Evolutionary conservation across 2,113 vertebrate species (phyloP).

Genomic region (Amphiprion percula): DNA sequence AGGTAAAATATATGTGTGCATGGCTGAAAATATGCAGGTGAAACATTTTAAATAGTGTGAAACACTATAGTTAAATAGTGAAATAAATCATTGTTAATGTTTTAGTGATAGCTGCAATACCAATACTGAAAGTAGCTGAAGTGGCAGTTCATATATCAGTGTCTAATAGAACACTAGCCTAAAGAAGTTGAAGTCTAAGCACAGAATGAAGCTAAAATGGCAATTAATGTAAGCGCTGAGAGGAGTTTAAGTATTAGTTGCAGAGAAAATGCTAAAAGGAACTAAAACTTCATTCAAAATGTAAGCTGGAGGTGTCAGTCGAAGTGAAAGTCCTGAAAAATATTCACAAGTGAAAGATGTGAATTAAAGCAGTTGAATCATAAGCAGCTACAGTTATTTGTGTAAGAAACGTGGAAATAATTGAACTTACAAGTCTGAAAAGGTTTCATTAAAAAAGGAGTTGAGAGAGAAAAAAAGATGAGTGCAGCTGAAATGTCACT

Average conservation of each 20-base stretch:
- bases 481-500: not conserved
- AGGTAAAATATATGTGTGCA: too few species aligned
- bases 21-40: too few species aligned
- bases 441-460: not conserved
- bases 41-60: too few species aligned
- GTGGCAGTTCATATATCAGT: not conserved
- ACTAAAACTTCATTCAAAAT: not conserved
- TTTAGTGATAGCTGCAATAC: not conserved
- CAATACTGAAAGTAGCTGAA: not conserved
- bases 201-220: too few species aligned
- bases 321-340: not conserved
- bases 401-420: not conserved
- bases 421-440: not conserved
- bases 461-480: not conserved
- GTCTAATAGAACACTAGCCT: not conserved
- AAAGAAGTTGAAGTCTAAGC: not conserved
- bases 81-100: not conserved
- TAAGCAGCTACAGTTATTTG: not conserved
- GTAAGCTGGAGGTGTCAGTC: not conserved
- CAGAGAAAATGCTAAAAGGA: not conserved
- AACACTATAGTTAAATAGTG: too few species aligned
- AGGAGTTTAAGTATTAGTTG: not conserved
- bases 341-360: not conserved
- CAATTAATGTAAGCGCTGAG: too few species aligned
- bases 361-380: not conserved